Evolutionary conservation across 1,140 invertebrate genomes (phyloP).

Genomic region (Neodiprion pinetum): DNA sequence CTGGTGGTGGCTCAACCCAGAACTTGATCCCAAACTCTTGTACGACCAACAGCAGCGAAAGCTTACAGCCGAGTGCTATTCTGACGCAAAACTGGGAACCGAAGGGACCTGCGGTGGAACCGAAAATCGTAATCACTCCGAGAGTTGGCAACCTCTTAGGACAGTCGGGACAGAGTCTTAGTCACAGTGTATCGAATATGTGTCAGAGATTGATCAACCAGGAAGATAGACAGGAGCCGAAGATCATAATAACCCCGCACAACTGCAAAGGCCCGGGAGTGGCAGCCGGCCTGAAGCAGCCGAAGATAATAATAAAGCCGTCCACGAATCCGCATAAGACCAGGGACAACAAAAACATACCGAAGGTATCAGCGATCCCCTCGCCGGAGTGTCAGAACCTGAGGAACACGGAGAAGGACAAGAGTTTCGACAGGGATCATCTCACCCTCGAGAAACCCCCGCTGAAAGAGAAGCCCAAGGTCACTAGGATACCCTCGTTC

Average conservation of each 20-base stretch:
- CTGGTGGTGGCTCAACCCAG: too few species aligned
- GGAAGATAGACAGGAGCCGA: conserved; percentile 33
- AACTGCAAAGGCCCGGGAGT: conserved; percentile 17
- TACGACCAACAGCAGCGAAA: background rate
- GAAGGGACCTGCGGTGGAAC: conserved; percentile 20
- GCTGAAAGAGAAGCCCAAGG: conserved; percentile 45
- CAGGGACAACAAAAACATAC: conserved; percentile 52
- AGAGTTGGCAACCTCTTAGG: conserved; percentile 36
- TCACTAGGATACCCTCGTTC: conserved; percentile 48
- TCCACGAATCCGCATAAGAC: conserved; percentile 47
- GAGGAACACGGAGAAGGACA: conserved; percentile 37
- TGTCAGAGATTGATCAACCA: conserved; percentile 16
- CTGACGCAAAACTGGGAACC: conserved; percentile 25
- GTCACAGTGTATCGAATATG: background rate
- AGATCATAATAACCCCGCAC: conserved; percentile 40
- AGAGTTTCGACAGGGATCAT: conserved; percentile 24
- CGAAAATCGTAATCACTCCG: conserved; percentile 45
- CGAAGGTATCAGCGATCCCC: conserved; percentile 56
- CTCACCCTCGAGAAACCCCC: conserved; percentile 32
- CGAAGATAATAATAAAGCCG: conserved; percentile 63
- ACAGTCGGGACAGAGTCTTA: conserved; percentile 33
- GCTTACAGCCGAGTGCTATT: background rate
- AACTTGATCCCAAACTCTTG: background rate
- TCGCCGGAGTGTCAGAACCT: conserved; percentile 43
- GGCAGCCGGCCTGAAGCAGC: conserved; percentile 44